These are phyloP conservation scores for Scopus umbretta DNA, from an alignment of 2,113 vertebrate genomes.

Conservation along the genomic window DNA sequence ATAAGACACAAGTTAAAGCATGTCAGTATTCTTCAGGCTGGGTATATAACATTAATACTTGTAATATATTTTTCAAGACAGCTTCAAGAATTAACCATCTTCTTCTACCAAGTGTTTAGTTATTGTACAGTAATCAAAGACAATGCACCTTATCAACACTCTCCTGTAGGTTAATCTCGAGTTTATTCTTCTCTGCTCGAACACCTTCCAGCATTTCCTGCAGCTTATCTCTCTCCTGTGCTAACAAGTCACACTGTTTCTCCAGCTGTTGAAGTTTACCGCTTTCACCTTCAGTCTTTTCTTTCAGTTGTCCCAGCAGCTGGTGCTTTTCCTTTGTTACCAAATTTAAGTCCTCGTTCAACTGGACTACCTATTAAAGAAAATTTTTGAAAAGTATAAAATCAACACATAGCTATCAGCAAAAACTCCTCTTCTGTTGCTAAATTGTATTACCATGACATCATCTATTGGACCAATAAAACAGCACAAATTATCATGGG, in stretches of 20 bases:
- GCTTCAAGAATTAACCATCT: neutral
- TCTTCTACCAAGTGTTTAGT: neutral
- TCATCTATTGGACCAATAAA: neutral
- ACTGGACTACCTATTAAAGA: neutral
- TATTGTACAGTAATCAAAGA: neutral
- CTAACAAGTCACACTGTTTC: neutral
- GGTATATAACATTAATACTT: neutral
- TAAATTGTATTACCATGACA: neutral
- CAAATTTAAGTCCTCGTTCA: neutral
- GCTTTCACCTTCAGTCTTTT: neutral
- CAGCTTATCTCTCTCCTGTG: slow-evolving; percentile 45
- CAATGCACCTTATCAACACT: neutral
- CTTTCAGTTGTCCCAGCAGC: neutral
- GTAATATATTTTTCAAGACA: neutral
- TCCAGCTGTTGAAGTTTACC: neutral
- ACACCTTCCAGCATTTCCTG: slow-evolving; percentile 22
- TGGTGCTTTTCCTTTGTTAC: neutral
- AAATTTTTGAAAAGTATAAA: too few relatives aligned
- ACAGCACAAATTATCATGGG: neutral
- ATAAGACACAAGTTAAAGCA: neutral
- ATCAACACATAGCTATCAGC: neutral
- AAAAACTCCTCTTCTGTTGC: neutral
- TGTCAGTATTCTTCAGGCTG: neutral
- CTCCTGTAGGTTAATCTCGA: slow-evolving; percentile 56
- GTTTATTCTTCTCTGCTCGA: slow-evolving; percentile 40